Conservation (phyloP, 2,113 vertebrate genomes). For the Ophiodon elongatus region DNA sequence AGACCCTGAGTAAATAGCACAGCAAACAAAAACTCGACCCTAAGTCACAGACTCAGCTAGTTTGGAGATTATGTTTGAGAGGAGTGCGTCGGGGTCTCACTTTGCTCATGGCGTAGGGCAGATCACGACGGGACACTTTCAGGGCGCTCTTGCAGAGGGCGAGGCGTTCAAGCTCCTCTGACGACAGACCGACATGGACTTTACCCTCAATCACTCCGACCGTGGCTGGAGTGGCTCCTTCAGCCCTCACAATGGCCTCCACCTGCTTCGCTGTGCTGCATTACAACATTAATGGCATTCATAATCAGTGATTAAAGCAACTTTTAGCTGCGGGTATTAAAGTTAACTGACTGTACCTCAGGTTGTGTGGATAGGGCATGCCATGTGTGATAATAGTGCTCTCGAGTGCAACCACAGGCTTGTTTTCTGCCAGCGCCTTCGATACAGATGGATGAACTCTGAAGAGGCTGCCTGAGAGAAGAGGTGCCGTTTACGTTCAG, state of each 20-base stretch:
- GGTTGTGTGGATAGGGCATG: constrained; percentile 91
- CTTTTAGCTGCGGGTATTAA: background rate
- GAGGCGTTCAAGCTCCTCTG: constrained; percentile 85
- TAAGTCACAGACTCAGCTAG: background rate
- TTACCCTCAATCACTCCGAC: constrained; percentile 87
- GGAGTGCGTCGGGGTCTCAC: constrained; percentile 67
- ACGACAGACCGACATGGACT: constrained; percentile 87
- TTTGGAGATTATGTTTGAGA: background rate
- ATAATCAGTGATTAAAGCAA: background rate
- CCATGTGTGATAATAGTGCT: constrained; percentile 94
- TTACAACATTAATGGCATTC: background rate
- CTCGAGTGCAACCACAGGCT: constrained; percentile 90
- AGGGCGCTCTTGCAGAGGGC: constrained; percentile 80
- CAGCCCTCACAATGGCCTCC: constrained; percentile 86
- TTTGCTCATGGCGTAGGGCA: constrained; percentile 89
- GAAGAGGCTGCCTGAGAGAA: constrained; percentile 81
- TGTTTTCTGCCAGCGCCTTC: constrained; percentile 85
- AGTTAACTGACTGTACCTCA: constrained; percentile 82
- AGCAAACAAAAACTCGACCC: background rate
- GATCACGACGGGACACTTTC: constrained; percentile 91
- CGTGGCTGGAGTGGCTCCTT: constrained; percentile 89
- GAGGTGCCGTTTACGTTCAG: background rate
- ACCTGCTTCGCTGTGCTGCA: constrained; percentile 89
- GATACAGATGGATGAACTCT: constrained; percentile 86
- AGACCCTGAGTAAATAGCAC: constrained; percentile 81